Base-by-base conservation (phyloP, 1,140 invertebrate species). In the Drosophila repletoides region DNA sequence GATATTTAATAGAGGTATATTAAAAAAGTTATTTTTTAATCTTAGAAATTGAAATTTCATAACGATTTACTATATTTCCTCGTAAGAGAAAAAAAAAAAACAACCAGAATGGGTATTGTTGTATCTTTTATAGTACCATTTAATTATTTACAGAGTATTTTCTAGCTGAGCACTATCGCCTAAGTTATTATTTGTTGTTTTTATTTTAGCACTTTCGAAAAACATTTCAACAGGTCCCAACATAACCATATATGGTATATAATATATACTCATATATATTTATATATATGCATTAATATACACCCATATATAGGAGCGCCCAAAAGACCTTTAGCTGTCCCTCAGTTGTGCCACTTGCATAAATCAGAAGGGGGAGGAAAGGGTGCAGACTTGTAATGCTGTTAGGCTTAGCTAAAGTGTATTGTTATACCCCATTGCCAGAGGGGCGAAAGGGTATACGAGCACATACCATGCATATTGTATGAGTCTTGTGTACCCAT, bases 141-240 rank as follows among this genome's bases (percentile, higher is more conserved):
- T n/a, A n/a, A n/a, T n/a, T n/a, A n/a, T n/a, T n/a, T n/a, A n/a
- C n/a, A n/a, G n/a, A n/a, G n/a, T n/a, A n/a, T n/a, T n/a, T n/a
- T n/a, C n/a, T n/a, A n/a, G n/a, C n/a, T n/a, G n/a, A n/a, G n/a
- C n/a, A n/a, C n/a, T n/a, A n/a, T n/a, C n/a, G n/a, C n/a, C n/a
- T n/a, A n/a, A n/a, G n/a, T n/a, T n/a, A n/a, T n/a, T n/a, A n/a
- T n/a, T n/a, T n/a, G n/a, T n/a, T n/a, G n/a, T 19, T 19, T 15
- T 34, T n/a, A 10, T 12, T 40, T 9, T 24, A 15, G 12, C 14
- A 56, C 12, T 36, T 33, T 19, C 15, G 36, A 40, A 51, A 15
- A 14, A 24, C 34, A 22, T 64, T 76, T 77, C 76, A 81, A 81
- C 77, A 81, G 77, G 77, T 73, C 26, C 40, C 34, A 34, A 29